A percentile compares a stretch with the other conserved stretches of the same genome.
These are phyloP conservation scores for Picathartes gymnocephalus DNA, from an alignment of 2,113 vertebrate genomes.

Conservation along the genomic window DNA sequence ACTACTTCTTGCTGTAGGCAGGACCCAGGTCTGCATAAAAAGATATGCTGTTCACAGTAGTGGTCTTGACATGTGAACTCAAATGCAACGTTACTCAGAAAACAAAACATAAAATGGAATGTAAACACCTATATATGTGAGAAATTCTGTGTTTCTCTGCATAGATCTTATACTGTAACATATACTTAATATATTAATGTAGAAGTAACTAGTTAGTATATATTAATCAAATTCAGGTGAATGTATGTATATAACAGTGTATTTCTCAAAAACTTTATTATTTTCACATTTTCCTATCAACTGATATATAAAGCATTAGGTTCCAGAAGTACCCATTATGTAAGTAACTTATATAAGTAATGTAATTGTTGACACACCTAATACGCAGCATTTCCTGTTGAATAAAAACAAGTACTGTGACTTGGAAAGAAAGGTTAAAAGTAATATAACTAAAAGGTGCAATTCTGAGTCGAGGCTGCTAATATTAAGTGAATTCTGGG, in stretches of 20 bases:
- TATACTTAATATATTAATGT: not conserved
- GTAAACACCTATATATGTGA: not conserved
- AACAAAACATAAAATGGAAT: not conserved
- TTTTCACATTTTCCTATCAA: not conserved
- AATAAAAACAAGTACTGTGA: not conserved
- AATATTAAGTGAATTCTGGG: not conserved
- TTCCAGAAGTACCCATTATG: not conserved
- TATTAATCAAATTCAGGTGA: not conserved
- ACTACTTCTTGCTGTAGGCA: not conserved
- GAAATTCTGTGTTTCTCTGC: not conserved
- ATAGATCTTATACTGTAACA: not conserved
- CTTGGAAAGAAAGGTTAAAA: not conserved
- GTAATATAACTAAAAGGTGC: not conserved
- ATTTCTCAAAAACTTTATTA: not conserved
- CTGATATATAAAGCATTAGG: not conserved
- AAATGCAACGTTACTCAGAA: not conserved
- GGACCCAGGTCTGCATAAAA: not conserved
- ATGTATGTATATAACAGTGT: not conserved
- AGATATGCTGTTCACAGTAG: not conserved
- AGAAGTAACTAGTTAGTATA: not conserved
- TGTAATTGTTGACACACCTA: not conserved
- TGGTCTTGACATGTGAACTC: not conserved
- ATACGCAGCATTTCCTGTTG: not conserved
- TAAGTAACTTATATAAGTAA: not conserved
- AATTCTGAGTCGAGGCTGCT: not conserved